A percentile compares a stretch with the other conserved stretches of the same genome.
Conservation (phyloP, 2,888 invertebrate species). For the Schizaphis graminum region DNA sequence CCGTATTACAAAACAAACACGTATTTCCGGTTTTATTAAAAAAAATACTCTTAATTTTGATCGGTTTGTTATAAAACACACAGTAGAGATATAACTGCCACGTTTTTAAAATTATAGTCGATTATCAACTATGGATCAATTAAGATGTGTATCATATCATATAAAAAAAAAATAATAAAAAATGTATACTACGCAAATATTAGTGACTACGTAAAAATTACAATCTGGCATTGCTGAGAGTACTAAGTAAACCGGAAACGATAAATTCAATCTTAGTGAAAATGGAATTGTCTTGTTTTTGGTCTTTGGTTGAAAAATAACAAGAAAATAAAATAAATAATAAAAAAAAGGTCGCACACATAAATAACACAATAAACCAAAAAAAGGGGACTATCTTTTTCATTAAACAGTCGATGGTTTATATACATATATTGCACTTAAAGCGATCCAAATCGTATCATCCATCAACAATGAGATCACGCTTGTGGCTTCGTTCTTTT, state of each 20-base stretch:
- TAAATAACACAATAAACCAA: constrained; percentile 35
- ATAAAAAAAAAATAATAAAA: not conserved
- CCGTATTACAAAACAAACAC: not conserved
- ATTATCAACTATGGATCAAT: not conserved
- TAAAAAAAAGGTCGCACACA: constrained; percentile 10
- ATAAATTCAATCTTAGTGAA: constrained; percentile 45
- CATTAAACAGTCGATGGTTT: not conserved
- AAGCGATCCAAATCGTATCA: constrained; percentile 41
- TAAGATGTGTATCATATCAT: not conserved
- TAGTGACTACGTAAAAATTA: not conserved
- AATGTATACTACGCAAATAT: not conserved
- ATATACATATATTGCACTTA: not conserved
- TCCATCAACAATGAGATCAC: constrained; percentile 25
- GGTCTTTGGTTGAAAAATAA: constrained; percentile 13
- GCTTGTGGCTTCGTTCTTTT: not conserved
- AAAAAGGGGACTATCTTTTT: constrained; percentile 7
- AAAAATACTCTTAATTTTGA: not conserved
- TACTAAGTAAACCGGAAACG: constrained; percentile 21
- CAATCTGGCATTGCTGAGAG: not conserved
- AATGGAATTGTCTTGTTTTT: constrained; percentile 62
- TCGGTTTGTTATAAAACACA: not conserved
- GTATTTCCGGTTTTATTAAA: not conserved
- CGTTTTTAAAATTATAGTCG: too few relatives aligned
- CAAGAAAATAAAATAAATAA: constrained; percentile 5
- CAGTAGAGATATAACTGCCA: not conserved